Evolutionary conservation across 2,113 vertebrate genomes (phyloP).

Genomic region (Pedetes capensis): DNA sequence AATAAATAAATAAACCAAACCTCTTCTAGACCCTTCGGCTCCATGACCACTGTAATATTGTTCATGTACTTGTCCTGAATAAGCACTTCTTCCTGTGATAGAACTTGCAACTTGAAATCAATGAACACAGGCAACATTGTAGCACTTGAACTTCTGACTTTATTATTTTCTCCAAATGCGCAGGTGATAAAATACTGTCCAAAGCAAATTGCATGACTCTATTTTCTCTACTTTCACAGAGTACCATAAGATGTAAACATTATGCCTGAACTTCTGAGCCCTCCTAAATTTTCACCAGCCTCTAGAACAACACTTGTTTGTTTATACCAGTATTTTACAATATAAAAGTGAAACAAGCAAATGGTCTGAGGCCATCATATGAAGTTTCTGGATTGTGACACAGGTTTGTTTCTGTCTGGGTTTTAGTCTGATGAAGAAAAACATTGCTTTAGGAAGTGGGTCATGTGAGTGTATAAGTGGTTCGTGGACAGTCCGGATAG

Average conservation of each 20-base stretch:
- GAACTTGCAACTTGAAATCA: conserved; percentile 16
- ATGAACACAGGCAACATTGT: conserved; percentile 29
- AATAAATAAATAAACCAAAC: too few relatives aligned
- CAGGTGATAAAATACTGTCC: conserved; percentile 48
- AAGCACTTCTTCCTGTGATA: neutral
- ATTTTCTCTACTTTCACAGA: conserved; percentile 53
- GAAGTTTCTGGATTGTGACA: neutral
- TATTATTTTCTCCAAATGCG: conserved; percentile 66
- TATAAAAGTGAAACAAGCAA: conserved; percentile 37
- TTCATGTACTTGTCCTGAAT: neutral
- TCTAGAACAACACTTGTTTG: conserved; percentile 53
- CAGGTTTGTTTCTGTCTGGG: neutral
- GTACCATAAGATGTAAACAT: conserved; percentile 73
- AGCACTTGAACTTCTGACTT: conserved; percentile 63
- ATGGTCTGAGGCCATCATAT: neutral
- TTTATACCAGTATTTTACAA: conserved; percentile 49
- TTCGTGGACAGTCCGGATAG: conserved; percentile 88
- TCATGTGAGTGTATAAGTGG: conserved; percentile 94
- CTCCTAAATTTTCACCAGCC: conserved; percentile 22
- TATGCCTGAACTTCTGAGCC: conserved; percentile 53
- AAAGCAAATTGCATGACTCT: neutral
- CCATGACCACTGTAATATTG: neutral
- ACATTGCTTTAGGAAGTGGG: conserved; percentile 95
- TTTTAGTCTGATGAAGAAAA: conserved; percentile 82
- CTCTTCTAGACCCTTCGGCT: neutral